Conservation (phyloP, 1,140 invertebrate genomes). For the Camponotus floridanus region DNA sequence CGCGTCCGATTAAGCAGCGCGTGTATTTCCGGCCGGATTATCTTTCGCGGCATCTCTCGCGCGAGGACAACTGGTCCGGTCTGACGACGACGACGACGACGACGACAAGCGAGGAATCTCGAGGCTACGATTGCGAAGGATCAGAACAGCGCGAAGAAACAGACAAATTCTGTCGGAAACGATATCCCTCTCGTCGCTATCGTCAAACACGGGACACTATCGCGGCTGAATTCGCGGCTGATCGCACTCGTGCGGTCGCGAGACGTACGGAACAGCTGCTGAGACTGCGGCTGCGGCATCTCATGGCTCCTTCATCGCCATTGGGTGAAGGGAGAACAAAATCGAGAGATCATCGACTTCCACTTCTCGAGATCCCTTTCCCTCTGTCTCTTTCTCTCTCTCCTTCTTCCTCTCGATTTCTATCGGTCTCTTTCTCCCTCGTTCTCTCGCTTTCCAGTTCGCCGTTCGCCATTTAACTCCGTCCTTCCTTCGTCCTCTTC, state of each 20-base stretch:
- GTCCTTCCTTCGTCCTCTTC: conserved; percentile 65
- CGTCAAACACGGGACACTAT: conserved; percentile 16
- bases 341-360: conserved; percentile 81
- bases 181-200: conserved; percentile 2
- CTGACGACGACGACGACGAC: neutral
- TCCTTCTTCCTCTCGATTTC: conserved; percentile 45
- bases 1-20: conserved; percentile 15
- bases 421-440: conserved; percentile 30
- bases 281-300: conserved; percentile 76
- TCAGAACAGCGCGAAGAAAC: conserved; percentile 10
- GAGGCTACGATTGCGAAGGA: neutral
- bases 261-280: conserved; percentile 67
- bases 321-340: conserved; percentile 77
- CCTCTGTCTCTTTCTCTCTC: conserved; percentile 43
- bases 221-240: conserved; percentile 46
- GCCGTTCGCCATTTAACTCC: conserved; percentile 48
- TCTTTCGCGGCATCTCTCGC: conserved; percentile 33
- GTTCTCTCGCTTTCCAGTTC: conserved; percentile 33
- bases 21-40: neutral
- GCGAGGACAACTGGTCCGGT: conserved; percentile 45
- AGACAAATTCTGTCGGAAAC: neutral
- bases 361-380: conserved; percentile 64
- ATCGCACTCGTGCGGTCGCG: conserved; percentile 48
- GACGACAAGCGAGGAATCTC: neutral
- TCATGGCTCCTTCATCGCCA: conserved; percentile 72